Base-by-base conservation (phyloP, 2,888 invertebrate species). In the Listrodromus nycthemerus region DNA sequence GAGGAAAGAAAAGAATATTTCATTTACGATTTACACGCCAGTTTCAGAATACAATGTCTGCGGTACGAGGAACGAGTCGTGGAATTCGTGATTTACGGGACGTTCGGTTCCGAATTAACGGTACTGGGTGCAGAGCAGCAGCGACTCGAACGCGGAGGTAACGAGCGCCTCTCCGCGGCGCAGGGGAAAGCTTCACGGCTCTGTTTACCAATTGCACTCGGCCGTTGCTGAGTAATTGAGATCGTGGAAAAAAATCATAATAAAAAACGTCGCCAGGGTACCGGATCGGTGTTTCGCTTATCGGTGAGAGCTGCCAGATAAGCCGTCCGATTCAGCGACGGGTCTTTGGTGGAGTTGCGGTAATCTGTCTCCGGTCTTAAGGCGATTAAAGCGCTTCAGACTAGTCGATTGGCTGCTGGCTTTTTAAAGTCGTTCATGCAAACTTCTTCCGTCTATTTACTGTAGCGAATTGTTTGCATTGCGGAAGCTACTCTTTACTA, bases 71-170 rank as follows among this genome's bases (percentile, higher is more conserved):
- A 82, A 67, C 63, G 79, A 70, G 73, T 70, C 67, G 61, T 61
- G 45, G 83, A 87, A 87, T 86, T 85, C 69, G 85, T 85, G 84
- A 87, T 86, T 85, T 84, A 80, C 78, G 84, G 16, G 41, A 37
- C 85, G 87, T 87, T 86, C 86, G 84, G 86, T 85, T 77, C 82
- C 85, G 83, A 87, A 87, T 87, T 87, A 87, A 87, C 87, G 87
- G 86, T 86, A 87, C 74, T 67, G 74, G 74, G 63, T 58, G 66
- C 16, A 61, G 33, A 41, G 58, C 65, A 77, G 55, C 67, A 48
- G 69, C 65, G 63, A 67, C 77, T 73, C 66, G 48, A 66, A 70
- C 55, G 63, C 71, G 63, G 52, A 85, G 71, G 80, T 75, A 78
- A 77, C 80, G 30, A 61, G 37, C 37, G 63, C 63, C 74, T 71